phyloP scores from a whole-genome alignment of 2,797 vertebrate genomes.

The Coranthus polyacanthus region DNA sequence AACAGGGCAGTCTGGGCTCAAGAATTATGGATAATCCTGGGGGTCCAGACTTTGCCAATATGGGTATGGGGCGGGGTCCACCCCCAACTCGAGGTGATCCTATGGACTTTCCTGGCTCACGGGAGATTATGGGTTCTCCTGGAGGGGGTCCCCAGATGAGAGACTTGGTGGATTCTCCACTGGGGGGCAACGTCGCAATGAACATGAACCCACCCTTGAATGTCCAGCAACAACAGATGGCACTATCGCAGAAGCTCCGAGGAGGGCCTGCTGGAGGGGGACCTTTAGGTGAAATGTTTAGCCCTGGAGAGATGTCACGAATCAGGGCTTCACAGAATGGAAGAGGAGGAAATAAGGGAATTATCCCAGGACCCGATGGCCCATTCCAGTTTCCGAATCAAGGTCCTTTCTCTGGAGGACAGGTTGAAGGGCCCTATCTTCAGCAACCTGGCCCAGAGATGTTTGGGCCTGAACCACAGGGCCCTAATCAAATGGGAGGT shows the following conservation, averaged over 20 bases:
- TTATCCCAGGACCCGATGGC: conserved; percentile 85
- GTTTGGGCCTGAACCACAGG: conserved; percentile 90
- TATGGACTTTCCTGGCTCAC: conserved; percentile 91
- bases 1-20: conserved; percentile 73
- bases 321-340: conserved; percentile 87
- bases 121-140: conserved; percentile 91
- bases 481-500: conserved; percentile 83
- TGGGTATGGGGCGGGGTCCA: conserved; percentile 82
- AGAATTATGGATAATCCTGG: conserved; percentile 81
- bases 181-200: conserved; percentile 89
- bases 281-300: conserved; percentile 81
- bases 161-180: conserved; percentile 90
- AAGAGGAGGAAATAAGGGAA: conserved; percentile 86
- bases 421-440: conserved; percentile 86
- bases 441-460: conserved; percentile 89
- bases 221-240: conserved; percentile 91
- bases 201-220: conserved; percentile 93
- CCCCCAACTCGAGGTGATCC: conserved; percentile 82
- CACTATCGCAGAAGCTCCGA: conserved; percentile 91
- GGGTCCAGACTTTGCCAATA: conserved; percentile 79
- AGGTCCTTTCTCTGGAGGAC: conserved; percentile 88
- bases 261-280: conserved; percentile 85
- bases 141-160: conserved; percentile 86
- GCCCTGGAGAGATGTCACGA: conserved; percentile 88
- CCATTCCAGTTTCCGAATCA: conserved; percentile 88